Conservation (phyloP, 2,888 invertebrate genomes). For the Iphiclides podalirius region DNA sequence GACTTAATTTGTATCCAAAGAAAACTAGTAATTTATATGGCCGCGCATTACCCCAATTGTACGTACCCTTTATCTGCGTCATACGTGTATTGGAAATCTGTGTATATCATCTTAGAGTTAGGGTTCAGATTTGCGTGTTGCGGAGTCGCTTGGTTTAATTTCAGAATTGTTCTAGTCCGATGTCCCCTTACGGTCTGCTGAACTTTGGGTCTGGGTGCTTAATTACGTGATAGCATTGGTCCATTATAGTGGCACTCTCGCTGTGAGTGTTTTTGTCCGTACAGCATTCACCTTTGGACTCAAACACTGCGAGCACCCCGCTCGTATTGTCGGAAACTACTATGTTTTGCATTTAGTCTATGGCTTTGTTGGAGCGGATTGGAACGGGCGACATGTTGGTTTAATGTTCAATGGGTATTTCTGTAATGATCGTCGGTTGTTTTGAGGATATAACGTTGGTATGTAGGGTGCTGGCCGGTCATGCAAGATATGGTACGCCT, state of each 20-base stretch:
- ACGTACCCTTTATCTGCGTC: constrained; percentile 40
- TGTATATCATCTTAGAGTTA: constrained; percentile 29
- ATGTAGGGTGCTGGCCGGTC: constrained; percentile 30
- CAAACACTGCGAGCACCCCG: constrained; percentile 14
- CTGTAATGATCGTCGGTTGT: constrained; percentile 55
- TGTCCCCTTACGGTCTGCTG: constrained; percentile 66
- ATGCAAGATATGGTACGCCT: neutral
- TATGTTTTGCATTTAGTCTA: constrained; percentile 26
- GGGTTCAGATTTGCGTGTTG: constrained; percentile 33
- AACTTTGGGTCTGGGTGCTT: constrained; percentile 65
- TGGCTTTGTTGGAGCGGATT: constrained; percentile 28
- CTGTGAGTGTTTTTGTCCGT: constrained; percentile 41
- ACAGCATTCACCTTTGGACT: constrained; percentile 29
- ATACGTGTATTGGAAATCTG: constrained; percentile 23
- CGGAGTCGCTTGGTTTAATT: constrained; percentile 51
- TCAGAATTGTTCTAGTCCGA: constrained; percentile 48
- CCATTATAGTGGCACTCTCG: constrained; percentile 57
- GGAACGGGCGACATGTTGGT: constrained; percentile 31
- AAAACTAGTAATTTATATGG: constrained; percentile 72
- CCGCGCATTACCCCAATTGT: constrained; percentile 68
- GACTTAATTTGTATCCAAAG: constrained; percentile 65
- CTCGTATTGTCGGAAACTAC: constrained; percentile 12
- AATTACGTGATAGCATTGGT: constrained; percentile 74
- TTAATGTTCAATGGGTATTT: constrained; percentile 36
- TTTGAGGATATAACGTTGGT: constrained; percentile 64